Base-by-base conservation (phyloP, 2,888 invertebrate species). In the Colostygia pectinataria region DNA sequence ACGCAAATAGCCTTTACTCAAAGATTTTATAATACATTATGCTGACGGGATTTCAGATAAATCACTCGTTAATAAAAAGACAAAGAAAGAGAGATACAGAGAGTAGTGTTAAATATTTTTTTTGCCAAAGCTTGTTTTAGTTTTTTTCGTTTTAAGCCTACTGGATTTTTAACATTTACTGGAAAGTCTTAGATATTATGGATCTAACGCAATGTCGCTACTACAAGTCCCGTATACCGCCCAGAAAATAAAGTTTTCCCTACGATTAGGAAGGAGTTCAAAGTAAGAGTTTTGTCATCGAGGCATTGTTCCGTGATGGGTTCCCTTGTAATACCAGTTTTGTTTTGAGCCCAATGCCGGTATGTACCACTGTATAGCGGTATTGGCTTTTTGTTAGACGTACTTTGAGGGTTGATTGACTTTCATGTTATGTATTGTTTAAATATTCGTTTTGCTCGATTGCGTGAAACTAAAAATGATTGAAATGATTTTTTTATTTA, bases 231-330 rank as follows among this genome's bases (percentile, higher is more conserved):
- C 40, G 3, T 15, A n/a, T n/a, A 23, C 33, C 40, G 27, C 53
- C 54, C 71, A 69, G 76, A 81, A 88, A 85, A 86, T 84, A 86
- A 89, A 86, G 86, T 89, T 89, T 88, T 87, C 83, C 80, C 80
- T 71, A 62, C 85, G 88, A 87, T 89, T 87, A 85, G 80, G 73
- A 82, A 80, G 66, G 78, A 85, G 83, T 87, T 86, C 84, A 87
- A 87, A 86, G 84, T 79, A 72, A 77, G 82, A 86, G 80, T 80
- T 81, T 80, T 83, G 85, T 82, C 83, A 83, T 84, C 65, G 76
- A 70, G 72, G 75, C 72, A 81, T 87, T 85, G 85, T 84, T 63
- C 55, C 54, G 64, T 55, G 74, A 76, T 76, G 77, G 78, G 76
- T 67, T 74, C 76, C 75, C 74, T 80, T 80, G 82, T 82, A 80